phyloP scores from a whole-genome alignment of 2,888 invertebrate species.

The Petrolisthes manimaculis region DNA sequence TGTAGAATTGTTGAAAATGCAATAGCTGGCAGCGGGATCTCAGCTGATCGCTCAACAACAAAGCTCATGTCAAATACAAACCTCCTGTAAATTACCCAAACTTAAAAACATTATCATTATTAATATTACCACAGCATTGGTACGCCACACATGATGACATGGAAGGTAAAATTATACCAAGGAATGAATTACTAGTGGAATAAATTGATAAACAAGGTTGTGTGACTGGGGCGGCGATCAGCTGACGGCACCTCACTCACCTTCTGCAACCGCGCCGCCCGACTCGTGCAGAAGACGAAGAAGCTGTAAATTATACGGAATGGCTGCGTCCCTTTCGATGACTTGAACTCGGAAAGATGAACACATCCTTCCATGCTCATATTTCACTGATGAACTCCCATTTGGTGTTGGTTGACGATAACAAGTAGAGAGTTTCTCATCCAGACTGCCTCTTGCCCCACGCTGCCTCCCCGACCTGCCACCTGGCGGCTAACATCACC shows the following conservation, averaged over 20 bases:
- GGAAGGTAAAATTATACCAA: no score
- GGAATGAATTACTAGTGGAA: conserved; percentile 1
- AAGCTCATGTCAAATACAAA: conserved; percentile 57
- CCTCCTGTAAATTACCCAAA: not conserved
- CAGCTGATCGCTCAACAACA: conserved; percentile 61
- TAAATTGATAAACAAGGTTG: conserved; percentile 37
- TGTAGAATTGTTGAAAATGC: conserved; percentile 24
- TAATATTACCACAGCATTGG: not conserved
- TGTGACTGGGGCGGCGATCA: conserved; percentile 55
- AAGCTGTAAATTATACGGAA: conserved; percentile 64
- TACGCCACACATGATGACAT: not conserved
- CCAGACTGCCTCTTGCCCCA: conserved; percentile 40
- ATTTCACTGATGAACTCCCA: conserved; percentile 56
- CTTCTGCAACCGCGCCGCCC: conserved; percentile 64
- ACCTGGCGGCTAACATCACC: conserved; percentile 26
- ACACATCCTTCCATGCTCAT: conserved; percentile 66
- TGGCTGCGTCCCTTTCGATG: conserved; percentile 64
- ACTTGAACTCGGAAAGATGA: conserved; percentile 65
- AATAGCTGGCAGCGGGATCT: conserved; percentile 48
- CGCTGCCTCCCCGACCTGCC: conserved; percentile 45
- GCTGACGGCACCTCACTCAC: conserved; percentile 66
- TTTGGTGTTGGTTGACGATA: conserved; percentile 31
- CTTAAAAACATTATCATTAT: not conserved
- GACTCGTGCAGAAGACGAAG: conserved; percentile 65
- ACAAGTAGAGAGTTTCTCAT: not conserved